Evolutionary conservation across 2,797 vertebrate genomes (phyloP).

Genomic region (Salarias fasciatus): DNA sequence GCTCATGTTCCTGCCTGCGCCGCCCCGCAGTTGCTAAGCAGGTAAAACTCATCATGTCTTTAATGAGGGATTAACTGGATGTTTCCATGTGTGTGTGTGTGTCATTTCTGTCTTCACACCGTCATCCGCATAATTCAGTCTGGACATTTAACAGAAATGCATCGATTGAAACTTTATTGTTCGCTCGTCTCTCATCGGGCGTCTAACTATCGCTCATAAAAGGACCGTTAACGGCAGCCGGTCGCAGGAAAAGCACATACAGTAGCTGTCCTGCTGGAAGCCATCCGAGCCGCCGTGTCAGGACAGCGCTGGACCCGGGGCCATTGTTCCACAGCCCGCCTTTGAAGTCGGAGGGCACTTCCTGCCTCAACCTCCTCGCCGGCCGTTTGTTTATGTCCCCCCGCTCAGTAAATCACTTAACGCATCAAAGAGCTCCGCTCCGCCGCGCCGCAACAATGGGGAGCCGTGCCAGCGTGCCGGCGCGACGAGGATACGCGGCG

Average conservation of each 20-base stretch:
- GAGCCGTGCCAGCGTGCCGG: slow-evolving; percentile 74
- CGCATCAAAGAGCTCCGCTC: slow-evolving; percentile 81
- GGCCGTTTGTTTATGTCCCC: slow-evolving; percentile 81
- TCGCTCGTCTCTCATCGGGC: not conserved
- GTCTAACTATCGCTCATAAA: not conserved
- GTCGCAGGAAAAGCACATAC: not conserved
- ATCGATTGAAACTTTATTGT: too few relatives aligned
- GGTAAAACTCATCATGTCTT: too few relatives aligned
- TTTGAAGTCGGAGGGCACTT: slow-evolving; percentile 83
- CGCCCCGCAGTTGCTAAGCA: too few relatives aligned
- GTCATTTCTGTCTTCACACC: too few relatives aligned
- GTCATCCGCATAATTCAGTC: too few relatives aligned
- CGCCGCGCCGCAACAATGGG: slow-evolving; percentile 75
- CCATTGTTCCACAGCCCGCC: slow-evolving; percentile 75
- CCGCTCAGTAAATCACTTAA: slow-evolving; percentile 83
- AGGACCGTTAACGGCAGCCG: too few relatives aligned
- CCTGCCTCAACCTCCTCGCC: slow-evolving; percentile 83
- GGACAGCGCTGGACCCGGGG: slow-evolving; percentile 58
- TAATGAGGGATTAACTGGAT: too few relatives aligned
- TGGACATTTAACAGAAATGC: too few relatives aligned
- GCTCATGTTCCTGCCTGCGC: not conserved
- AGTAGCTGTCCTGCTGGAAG: slow-evolving; percentile 1
- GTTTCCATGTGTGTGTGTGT: too few relatives aligned
- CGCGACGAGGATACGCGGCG: slow-evolving; percentile 81
- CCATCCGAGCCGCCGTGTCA: slow-evolving; percentile 48